Conservation (phyloP, 2,888 invertebrate genomes). For the Epinotia bilunana region DNA sequence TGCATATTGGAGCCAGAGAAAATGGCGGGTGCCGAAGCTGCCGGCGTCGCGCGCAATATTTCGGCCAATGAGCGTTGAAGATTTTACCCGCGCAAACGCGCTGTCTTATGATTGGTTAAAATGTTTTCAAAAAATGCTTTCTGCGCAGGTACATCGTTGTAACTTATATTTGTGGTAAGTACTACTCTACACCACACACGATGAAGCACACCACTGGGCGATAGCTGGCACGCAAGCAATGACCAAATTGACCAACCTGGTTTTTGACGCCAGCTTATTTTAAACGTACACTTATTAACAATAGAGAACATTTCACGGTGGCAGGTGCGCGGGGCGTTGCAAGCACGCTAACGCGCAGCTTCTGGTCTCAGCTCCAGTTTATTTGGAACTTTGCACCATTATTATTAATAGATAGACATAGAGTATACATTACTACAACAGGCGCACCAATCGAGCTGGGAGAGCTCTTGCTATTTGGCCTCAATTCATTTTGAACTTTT, state of each 20-base stretch:
- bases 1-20: no score
- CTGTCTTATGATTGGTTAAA: no score
- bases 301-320: background rate
- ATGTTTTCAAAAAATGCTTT: no score
- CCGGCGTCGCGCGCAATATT: no score
- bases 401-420: background rate
- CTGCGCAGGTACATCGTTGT: no score
- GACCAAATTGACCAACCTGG: background rate
- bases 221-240: background rate
- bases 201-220: background rate
- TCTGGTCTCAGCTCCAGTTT: background rate
- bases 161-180: no score
- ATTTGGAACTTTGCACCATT: conserved; percentile 3
- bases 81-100: no score
- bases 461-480: background rate
- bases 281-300: background rate
- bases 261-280: background rate
- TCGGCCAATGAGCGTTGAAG: no score
- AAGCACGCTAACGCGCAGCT: background rate
- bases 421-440: background rate
- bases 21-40: no score
- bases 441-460: background rate
- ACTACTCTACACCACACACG: background rate
- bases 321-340: background rate
- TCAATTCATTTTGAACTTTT: background rate